Evolutionary conservation across 2,888 invertebrate species (phyloP).

Genomic region (Sympetrum striolatum): DNA sequence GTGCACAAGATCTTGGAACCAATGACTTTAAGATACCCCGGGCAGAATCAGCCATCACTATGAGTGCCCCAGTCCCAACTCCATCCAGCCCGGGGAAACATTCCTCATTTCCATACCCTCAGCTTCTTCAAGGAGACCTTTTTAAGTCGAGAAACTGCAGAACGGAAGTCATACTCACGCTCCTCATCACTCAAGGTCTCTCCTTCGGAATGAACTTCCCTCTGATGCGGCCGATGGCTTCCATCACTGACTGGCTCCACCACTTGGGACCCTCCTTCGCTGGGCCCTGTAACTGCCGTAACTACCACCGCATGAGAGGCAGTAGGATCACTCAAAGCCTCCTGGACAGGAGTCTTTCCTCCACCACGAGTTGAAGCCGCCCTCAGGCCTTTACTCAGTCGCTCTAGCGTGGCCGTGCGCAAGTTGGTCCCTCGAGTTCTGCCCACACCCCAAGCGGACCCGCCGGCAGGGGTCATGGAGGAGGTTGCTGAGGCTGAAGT

Average conservation of each 20-base stretch:
- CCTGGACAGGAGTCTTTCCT: constrained; percentile 66
- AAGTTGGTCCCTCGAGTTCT: constrained; percentile 63
- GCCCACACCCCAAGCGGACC: constrained; percentile 55
- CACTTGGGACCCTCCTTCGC: constrained; percentile 69
- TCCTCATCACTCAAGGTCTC: constrained; percentile 72
- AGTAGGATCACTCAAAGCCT: constrained; percentile 70
- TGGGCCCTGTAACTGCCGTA: constrained; percentile 74
- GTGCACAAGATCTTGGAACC: constrained; percentile 31
- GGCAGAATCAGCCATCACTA: constrained; percentile 3
- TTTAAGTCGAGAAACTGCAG: constrained; percentile 78
- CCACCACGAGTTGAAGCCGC: constrained; percentile 70
- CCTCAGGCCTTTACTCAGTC: constrained; percentile 74
- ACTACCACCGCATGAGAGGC: constrained; percentile 69
- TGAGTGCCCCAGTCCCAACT: constrained; percentile 32
- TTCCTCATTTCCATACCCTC: constrained; percentile 76
- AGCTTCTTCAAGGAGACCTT: constrained; percentile 79
- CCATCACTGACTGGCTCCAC: constrained; percentile 59
- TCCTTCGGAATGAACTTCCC: constrained; percentile 77
- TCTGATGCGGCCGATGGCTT: constrained; percentile 58
- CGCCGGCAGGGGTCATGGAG: constrained; percentile 17
- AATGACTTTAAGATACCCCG: not conserved
- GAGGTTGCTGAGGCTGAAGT: constrained; percentile 61
- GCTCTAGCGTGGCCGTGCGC: constrained; percentile 65
- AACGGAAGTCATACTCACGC: constrained; percentile 72
- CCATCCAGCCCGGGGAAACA: constrained; percentile 42